Base-by-base conservation (phyloP, 2,888 invertebrate genomes). In the Lysandra bellargus region DNA sequence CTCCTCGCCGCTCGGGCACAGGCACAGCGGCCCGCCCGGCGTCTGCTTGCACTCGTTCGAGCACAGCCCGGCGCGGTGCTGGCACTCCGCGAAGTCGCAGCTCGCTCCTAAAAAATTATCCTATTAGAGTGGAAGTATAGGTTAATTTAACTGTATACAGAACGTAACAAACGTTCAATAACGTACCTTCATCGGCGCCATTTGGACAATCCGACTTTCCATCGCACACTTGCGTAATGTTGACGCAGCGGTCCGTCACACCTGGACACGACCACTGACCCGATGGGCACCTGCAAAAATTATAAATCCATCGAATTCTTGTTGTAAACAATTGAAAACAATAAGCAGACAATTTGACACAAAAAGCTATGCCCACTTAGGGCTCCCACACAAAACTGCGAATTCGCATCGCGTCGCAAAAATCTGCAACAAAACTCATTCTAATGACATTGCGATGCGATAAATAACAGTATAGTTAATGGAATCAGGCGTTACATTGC, bases 241-340 rank as follows among this genome's bases (percentile, higher is more conserved):
- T 98, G 76, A 99, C 96, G 87, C 99, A 99, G 84, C 96, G 95
- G 84, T 96, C 97, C 0, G 97, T 95, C 0, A 97, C 95, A 0
- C 96, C 97, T 0, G 98, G 98, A 88, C 99, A 99, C 85, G 96
- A 95, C 98, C 99, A 99, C 85, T 98, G 96, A 1, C 96, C 96
- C 0, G 96, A 91, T 0, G 96, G 96, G 86, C 98, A 98, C 83
- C 97, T 93, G 85, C 0, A 85, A 85, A 44, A 49, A 12, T 9
- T 49, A 44, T 12, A 49, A 49, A 49, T 49, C 49, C 9, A 12
- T 49, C 9, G 12, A 49, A 49, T 49, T 12, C 9, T 9, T 49
- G 49, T 44, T 9, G 9, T 44, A 44, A 44, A 44, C 40, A 7
- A 40, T 40, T 40, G 7, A 40, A 40, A 40, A 40, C 40, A 6